Evolutionary conservation across 2,113 vertebrate genomes (phyloP).

Genomic region (Ctenomys sociabilis): DNA sequence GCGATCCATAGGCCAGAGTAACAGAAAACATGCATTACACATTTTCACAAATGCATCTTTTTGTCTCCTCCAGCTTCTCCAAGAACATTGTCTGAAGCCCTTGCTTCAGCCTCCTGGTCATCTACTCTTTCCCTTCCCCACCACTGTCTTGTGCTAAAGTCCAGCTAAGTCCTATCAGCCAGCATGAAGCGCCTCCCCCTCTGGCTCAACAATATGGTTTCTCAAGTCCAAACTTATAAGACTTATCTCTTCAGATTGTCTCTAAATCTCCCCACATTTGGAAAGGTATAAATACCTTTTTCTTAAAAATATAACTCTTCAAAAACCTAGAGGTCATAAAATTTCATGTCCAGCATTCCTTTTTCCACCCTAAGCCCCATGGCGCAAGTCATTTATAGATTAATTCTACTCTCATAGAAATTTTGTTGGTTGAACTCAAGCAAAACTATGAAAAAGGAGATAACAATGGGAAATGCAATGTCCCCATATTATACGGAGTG

Average conservation of each 20-base stretch:
- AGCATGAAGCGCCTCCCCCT: background rate
- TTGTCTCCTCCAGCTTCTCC: background rate
- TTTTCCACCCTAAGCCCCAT: background rate
- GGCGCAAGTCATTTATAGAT: background rate
- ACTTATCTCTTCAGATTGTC: background rate
- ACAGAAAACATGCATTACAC: background rate
- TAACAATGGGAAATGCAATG: accelerated
- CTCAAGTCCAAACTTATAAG: background rate
- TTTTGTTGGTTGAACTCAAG: background rate
- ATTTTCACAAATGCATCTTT: background rate
- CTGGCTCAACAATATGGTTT: background rate
- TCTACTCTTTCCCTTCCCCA: background rate
- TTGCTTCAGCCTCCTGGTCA: background rate
- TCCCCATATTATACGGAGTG: background rate
- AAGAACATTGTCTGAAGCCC: background rate
- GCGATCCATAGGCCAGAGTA: background rate
- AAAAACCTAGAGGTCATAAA: background rate
- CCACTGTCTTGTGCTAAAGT: background rate
- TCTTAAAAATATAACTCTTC: background rate
- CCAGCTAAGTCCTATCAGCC: background rate
- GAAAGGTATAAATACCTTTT: background rate
- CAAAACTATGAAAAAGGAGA: background rate
- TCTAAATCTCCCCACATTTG: background rate
- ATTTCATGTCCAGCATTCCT: background rate
- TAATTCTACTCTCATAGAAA: background rate